Base-by-base conservation (phyloP, 2,113 vertebrate species). In the Labrus mixtus region DNA sequence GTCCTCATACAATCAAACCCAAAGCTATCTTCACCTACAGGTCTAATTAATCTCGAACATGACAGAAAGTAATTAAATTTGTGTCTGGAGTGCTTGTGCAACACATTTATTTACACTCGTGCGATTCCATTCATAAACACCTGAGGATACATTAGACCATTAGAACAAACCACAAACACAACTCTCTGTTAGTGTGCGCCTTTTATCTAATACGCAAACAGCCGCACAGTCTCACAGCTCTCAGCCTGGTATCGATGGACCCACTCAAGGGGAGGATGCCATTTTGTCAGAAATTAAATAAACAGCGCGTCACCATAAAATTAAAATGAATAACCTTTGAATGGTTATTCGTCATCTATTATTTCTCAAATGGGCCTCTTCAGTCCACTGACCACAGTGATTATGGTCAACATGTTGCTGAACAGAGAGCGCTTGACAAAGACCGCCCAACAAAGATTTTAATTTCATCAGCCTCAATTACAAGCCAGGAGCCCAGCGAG, bases 21-120 rank as follows among this genome's bases (percentile, higher is more conserved):
- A 94, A 95, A 94, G 95, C 96, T 97, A 95, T 95, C 95, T 96
- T 96, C 95, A 97, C 96, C 95, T 96, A 93, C 95, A 96, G 95
- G 95, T 95, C 96, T 97, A 97, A 98, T 97, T 96, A 96, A 97
- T 97, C 94, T 96, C 95, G 96, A 97, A 97, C 95, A 95, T 96
- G 95, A 95, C 95, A 90, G 95, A 95, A 96, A 96, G 95, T 96
- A 95, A 97, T 97, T 97, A 95, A 95, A 93, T 95, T 95, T 96
- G 94, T 95, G 78, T 78, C 61, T 76, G 71, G 19, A 56, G 61
- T 3, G 45, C 73, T 77, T 95, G 94, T 94, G 94, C 94, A 95
- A 94, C 93, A 93, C 91, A 93, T 96, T 97, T 97, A 97, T 97
- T 98, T 96, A 96, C 95, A 95, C 93, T 94, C 94, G 91, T 95